Percentiles rank a stretch among this genome's conserved stretches.
Conservation (phyloP, 2,113 vertebrate species). For the Orthonyx spaldingii region DNA sequence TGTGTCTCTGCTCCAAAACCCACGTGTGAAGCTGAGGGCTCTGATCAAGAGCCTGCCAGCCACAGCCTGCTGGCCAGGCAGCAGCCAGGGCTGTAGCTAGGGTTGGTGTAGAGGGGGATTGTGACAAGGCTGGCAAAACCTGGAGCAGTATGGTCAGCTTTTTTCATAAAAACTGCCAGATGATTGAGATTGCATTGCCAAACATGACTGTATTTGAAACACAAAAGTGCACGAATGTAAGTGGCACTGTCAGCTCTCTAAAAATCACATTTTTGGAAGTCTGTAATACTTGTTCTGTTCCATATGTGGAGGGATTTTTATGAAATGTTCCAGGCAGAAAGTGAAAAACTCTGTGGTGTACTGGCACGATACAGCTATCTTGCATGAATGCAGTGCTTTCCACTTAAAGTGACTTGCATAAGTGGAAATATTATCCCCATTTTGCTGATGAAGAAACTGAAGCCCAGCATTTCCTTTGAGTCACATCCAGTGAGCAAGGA, state of each 20-base stretch:
- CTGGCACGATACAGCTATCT: conserved; percentile 22
- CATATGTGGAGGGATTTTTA: conserved; percentile 55
- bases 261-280: conserved; percentile 54
- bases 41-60: not conserved
- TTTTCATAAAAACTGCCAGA: not conserved
- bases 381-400: conserved; percentile 22
- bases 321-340: conserved; percentile 48
- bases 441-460: conserved; percentile 53
- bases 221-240: not conserved
- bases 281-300: conserved; percentile 35
- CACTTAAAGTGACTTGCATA: conserved; percentile 49
- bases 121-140: not conserved
- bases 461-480: conserved; percentile 42
- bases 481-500: conserved; percentile 38
- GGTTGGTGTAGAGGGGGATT: not conserved
- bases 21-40: not conserved
- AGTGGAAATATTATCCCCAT: conserved; percentile 49
- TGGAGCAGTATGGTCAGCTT: not conserved
- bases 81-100: not conserved
- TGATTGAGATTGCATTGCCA: conserved; percentile 24
- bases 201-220: conserved; percentile 26
- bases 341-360: conserved; percentile 17
- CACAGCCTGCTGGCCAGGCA: not conserved
- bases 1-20: not conserved
- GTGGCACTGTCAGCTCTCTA: conserved; percentile 21